Evolutionary conservation across 2,888 invertebrate species (phyloP).

Genomic region (Thereva unica): DNA sequence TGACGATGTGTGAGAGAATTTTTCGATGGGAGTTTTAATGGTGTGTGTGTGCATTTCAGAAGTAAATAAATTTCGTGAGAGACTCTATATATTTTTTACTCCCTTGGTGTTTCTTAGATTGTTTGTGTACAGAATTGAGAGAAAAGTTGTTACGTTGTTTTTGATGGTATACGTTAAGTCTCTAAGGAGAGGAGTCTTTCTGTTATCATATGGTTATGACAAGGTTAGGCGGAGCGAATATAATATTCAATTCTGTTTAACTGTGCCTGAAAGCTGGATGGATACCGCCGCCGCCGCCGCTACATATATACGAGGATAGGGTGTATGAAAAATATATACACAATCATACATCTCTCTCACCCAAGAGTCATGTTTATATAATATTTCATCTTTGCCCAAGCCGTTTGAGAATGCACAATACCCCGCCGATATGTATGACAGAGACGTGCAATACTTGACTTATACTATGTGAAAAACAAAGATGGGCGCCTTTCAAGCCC

Average conservation of each 20-base stretch:
- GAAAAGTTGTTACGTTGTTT: neutral
- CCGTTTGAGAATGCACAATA: slow-evolving; percentile 20
- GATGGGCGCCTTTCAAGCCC: neutral
- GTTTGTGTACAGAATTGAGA: too few species aligned
- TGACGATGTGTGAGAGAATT: too few species aligned
- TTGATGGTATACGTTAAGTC: neutral
- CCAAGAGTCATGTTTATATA: slow-evolving; percentile 28
- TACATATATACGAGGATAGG: slow-evolving; percentile 6
- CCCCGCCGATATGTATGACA: slow-evolving; percentile 7
- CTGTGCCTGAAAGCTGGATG: too few species aligned
- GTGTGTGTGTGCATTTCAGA: too few species aligned
- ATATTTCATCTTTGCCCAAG: slow-evolving; percentile 35
- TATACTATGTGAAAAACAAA: slow-evolving; percentile 16
- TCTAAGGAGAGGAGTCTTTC: neutral
- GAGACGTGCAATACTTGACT: slow-evolving; percentile 12
- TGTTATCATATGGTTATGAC: slow-evolving; percentile 51
- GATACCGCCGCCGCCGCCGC: neutral
- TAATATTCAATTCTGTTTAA: slow-evolving; percentile 25
- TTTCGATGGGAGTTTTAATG: too few species aligned
- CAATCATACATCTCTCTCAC: slow-evolving; percentile 19
- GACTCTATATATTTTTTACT: too few species aligned
- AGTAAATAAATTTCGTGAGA: too few species aligned
- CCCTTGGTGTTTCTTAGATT: too few species aligned
- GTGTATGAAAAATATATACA: neutral
- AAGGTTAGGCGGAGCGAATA: slow-evolving; percentile 59